These are phyloP conservation scores for Panthera leo DNA, from an alignment of 2,113 vertebrate genomes.

Conservation along the genomic window DNA sequence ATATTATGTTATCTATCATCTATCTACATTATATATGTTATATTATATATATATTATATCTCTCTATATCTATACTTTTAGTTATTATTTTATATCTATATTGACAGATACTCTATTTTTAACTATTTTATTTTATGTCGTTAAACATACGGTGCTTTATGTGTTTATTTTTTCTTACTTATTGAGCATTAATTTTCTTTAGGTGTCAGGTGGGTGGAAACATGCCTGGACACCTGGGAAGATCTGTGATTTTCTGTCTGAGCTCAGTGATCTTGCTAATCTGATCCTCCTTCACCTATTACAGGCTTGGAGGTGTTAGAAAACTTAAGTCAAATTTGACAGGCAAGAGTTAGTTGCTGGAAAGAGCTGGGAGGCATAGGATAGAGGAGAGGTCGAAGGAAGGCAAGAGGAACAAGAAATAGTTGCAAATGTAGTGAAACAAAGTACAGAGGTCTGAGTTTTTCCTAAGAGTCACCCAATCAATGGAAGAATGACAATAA, in stretches of 20 bases:
- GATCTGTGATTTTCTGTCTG: background rate
- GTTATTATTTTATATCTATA: background rate
- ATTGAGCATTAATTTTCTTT: background rate
- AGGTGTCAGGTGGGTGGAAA: background rate
- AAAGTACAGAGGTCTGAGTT: background rate
- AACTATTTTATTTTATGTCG: background rate
- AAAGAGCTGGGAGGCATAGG: background rate
- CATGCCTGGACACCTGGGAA: background rate
- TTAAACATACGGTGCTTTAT: background rate
- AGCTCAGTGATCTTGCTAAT: background rate
- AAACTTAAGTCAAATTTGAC: background rate
- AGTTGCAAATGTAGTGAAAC: background rate
- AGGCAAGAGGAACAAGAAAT: background rate
- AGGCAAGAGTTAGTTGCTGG: background rate
- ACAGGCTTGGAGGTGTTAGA: background rate
- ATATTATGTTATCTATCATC: background rate
- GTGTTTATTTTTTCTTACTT: background rate
- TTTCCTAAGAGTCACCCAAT: background rate
- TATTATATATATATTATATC: too few relatives aligned
- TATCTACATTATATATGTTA: too few relatives aligned
- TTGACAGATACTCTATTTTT: background rate
- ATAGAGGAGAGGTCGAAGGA: background rate
- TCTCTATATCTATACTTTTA: background rate
- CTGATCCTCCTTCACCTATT: background rate
- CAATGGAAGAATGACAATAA: background rate